Conservation (phyloP, 2,888 invertebrate genomes). For the Diarsia dahlii region DNA sequence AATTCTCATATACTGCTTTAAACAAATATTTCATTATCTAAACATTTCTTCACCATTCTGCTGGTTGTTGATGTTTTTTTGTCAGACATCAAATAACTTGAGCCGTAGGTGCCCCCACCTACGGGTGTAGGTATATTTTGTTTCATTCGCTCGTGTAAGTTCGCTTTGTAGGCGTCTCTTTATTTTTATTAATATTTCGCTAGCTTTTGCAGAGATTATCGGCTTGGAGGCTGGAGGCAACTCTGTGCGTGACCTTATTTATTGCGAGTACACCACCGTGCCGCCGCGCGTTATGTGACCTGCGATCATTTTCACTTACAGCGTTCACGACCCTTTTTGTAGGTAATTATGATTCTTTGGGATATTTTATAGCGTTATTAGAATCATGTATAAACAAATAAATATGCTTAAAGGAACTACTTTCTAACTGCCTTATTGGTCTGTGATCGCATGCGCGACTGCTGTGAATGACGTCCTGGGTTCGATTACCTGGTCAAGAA, state of each 20-base stretch:
- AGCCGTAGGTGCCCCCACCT: no score
- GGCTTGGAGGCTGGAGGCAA: conserved; percentile 15
- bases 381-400: background rate
- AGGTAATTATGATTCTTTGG: conserved; percentile 10
- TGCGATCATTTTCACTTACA: conserved; percentile 26
- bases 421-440: no score
- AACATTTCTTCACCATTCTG: background rate
- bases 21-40: background rate
- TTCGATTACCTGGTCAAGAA: no score
- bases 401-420: background rate
- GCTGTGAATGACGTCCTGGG: no score
- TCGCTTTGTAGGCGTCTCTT: conserved; percentile 12
- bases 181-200: conserved; percentile 28
- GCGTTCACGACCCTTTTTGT: conserved; percentile 1
- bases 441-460: no score
- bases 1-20: background rate
- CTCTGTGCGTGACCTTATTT: conserved; percentile 37
- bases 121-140: background rate
- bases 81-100: conserved; percentile 2
- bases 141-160: background rate
- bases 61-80: background rate
- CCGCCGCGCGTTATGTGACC: background rate
- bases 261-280: conserved; percentile 9
- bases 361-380: conserved; percentile 1
- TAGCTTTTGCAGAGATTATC: conserved; percentile 9